Base-by-base conservation (phyloP, 2,113 vertebrate species). In the Lagopus muta region DNA sequence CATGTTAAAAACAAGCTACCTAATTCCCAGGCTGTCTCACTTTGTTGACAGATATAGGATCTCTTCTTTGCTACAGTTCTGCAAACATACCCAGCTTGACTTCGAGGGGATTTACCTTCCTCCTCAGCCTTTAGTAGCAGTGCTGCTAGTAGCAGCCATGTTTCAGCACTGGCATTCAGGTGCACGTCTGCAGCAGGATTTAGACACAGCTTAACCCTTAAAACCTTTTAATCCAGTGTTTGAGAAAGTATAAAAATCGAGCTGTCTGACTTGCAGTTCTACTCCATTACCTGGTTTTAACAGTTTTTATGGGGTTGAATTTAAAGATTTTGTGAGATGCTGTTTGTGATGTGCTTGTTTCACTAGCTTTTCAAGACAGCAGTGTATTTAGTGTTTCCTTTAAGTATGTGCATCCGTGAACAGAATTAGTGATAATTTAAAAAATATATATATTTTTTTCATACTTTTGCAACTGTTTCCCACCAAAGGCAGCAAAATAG, bases 11-110 rank as follows among this genome's bases (percentile, higher is more conserved):
- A 77, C 40, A 83, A 90, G 76, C 34, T 83, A 14, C 52, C 45
- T 52, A 61, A 4, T 94, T 94, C 88, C 85, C 91, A 92, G 82
- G 45, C 89, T 86, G 50, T 36, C 69, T 34, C n/a, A 66, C 14
- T 65, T 12, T 13, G 19, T 20, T 89, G 43, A 52, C 38, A 89
- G 69, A 24, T 62, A 52, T 0, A 1, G 60, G 11, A 66, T 54
- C 54, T 90, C 30, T 38, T 69, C 50, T 71, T 34, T 74, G 64
- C 38, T 88, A 2, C 42, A 38, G 67, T 55, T 79, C 45, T 52
- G 40, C 28, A 50, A 27, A 38, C 24, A 50, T n/a, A 47, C 34
- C 27, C 32, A 36, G 38, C 42, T 48, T 64, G 43, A 5, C 47
- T 80, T 86, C 36, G 43, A 69, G 20, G 20, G 42, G 8, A 7